Conservation (phyloP, 2,797 vertebrate genomes). For the Pseudopleuronectes americanus region DNA sequence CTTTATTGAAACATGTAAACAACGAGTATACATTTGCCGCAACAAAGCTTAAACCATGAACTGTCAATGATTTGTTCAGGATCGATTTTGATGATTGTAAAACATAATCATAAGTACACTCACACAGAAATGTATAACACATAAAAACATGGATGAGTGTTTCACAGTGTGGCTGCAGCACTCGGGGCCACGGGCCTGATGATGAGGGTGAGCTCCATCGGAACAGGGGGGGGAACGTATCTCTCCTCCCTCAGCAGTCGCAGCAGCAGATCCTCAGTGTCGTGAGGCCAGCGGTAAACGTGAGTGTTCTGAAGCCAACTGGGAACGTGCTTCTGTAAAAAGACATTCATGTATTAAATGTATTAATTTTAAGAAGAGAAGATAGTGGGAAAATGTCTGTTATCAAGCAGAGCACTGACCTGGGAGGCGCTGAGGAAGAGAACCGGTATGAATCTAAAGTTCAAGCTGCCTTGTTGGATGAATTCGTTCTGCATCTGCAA, state of each 20-base stretch:
- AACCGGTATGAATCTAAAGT: constrained; percentile 93
- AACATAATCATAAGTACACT: neutral
- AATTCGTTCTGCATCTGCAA: constrained; percentile 92
- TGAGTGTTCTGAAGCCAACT: constrained; percentile 92
- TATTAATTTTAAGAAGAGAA: neutral
- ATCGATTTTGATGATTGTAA: neutral
- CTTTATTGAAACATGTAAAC: constrained; percentile 23
- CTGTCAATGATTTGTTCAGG: neutral
- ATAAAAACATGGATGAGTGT: neutral
- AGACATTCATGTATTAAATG: neutral
- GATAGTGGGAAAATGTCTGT: neutral
- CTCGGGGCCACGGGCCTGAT: constrained; percentile 78
- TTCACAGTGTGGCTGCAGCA: constrained; percentile 40
- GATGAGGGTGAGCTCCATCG: constrained; percentile 86
- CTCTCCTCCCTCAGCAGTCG: constrained; percentile 89
- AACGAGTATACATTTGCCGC: neutral
- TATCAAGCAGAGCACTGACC: constrained; percentile 78
- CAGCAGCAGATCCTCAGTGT: constrained; percentile 88
- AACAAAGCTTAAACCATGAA: neutral
- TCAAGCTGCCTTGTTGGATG: constrained; percentile 93
- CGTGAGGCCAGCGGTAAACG: constrained; percentile 89
- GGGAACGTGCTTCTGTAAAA: constrained; percentile 86
- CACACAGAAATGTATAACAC: neutral
- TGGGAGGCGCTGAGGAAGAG: constrained; percentile 88
- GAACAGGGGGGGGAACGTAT: constrained; percentile 85